Base-by-base conservation (phyloP, 2,797 vertebrate genomes). In the Eleutherodactylus coqui region DNA sequence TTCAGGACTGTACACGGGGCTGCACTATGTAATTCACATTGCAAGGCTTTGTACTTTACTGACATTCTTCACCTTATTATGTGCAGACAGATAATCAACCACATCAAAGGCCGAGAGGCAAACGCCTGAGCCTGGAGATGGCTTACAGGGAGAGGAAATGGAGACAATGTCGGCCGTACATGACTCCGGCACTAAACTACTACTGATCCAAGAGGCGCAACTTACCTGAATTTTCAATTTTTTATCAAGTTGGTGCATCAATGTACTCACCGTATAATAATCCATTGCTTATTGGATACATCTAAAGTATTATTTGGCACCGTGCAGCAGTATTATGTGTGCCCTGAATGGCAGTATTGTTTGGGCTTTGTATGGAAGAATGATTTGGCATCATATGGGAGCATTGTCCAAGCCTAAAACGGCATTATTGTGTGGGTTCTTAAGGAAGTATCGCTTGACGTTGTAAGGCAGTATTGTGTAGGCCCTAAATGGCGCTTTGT, bases 1-100 rank as follows among this genome's bases (percentile, higher is more conserved):
- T 38, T 24, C 49, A 38, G 43, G 36, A 36, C 64, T 70, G 36
- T 67, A 47, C 73, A 32, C 32, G 32, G 8, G 36, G 70, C 43
- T 10, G 67, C 27, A 24, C 24, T 19, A 45, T 29, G 45, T 55
- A 85, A 72, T 85, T 62, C 62, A 81, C 79, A 53, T 82, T 69
- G 51, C 80, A 53, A 29, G 81, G 81, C 81, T 73, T 82, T 82
- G 80, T 82, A 43, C 80, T 72, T 51, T 53, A 51, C 81, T 45
- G 81, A 70, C 81, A 75, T 58, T 72, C 49, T 45, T 83, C 81
- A 73, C 67, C 81, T 83, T 83, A 75, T 73, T 58, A 83, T 83
- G 67, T 83, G 69, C 51, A 64, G 60, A 64, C 70, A 47, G 41
- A 49, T 86, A 81, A 81, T 82, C 43, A 51, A 24, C 70, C 17